Percentiles rank a stretch among this genome's conserved stretches.
Evolutionary conservation across 2,888 invertebrate genomes (phyloP).

Genomic region (Margaritifera margaritifera): DNA sequence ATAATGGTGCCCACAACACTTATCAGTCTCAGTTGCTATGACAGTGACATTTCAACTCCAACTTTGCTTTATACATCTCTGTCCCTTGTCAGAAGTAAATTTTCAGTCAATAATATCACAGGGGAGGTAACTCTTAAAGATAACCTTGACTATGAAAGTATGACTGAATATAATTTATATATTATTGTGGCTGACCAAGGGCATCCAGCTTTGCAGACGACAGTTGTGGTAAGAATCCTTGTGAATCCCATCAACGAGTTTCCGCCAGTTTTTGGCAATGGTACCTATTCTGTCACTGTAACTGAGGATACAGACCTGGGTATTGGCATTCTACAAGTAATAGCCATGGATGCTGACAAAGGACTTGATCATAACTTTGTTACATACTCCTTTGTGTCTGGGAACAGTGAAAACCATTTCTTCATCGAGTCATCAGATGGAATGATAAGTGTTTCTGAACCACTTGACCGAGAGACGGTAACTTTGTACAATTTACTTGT

Average conservation of each 20-base stretch:
- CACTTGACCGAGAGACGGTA: constrained; percentile 57
- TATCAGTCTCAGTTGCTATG: constrained; percentile 19
- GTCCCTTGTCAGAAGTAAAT: constrained; percentile 6
- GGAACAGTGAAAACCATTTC: constrained; percentile 48
- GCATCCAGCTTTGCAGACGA: constrained; percentile 20
- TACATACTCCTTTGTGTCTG: constrained; percentile 42
- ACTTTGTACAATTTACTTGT: constrained; percentile 45
- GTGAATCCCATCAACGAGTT: constrained; percentile 52
- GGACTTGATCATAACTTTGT: constrained; percentile 50
- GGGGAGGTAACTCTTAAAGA: constrained; percentile 40
- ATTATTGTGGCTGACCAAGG: constrained; percentile 49
- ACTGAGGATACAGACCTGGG: constrained; percentile 35
- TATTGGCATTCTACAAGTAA: constrained; percentile 23
- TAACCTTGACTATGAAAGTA: constrained; percentile 52
- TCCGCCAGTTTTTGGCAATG: constrained; percentile 19
- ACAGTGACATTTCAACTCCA: no score
- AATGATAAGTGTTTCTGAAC: constrained; percentile 36
- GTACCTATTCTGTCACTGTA: constrained; percentile 22
- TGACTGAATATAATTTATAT: constrained; percentile 32
- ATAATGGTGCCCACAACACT: constrained; percentile 25
- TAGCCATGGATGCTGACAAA: constrained; percentile 40
- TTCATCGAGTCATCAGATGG: constrained; percentile 49
- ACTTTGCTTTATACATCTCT: no score
- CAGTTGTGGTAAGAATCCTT: constrained; percentile 26
- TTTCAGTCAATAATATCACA: constrained; percentile 31